These are phyloP conservation scores for Nomada ruficornis DNA, from an alignment of 2,888 invertebrate genomes.

Conservation along the genomic window DNA sequence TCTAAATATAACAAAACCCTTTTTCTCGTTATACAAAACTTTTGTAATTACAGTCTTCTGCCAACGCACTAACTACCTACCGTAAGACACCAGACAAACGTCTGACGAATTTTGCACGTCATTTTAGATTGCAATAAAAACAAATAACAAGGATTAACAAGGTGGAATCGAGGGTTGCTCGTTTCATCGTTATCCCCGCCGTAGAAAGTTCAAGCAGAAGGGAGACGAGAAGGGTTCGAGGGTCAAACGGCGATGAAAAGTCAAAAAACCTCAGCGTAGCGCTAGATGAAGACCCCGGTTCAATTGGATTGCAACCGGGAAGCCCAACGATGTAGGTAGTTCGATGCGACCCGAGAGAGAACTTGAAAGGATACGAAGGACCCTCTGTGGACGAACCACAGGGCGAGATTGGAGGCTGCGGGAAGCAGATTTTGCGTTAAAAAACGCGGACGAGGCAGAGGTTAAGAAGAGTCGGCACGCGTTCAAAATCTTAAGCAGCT, in stretches of 20 bases:
- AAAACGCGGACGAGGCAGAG: conserved; percentile 83
- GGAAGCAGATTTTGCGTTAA: conserved; percentile 77
- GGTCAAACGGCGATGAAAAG: conserved; percentile 63
- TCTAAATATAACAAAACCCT: no score
- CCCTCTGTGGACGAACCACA: conserved; percentile 11
- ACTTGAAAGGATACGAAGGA: conserved; percentile 53
- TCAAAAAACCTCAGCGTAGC: conserved; percentile 67
- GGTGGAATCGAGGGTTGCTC: conserved; percentile 2
- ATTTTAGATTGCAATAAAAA: background rate
- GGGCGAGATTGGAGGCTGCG: conserved; percentile 33
- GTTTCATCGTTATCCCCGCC: background rate
- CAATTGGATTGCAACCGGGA: conserved; percentile 77
- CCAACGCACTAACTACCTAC: no score
- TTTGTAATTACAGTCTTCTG: no score
- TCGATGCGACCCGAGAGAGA: conserved; percentile 58
- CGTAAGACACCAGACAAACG: background rate
- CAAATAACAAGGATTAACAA: background rate
- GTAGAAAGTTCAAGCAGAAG: no score
- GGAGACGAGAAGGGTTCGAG: background rate
- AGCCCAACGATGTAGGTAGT: conserved; percentile 34
- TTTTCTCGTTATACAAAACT: no score
- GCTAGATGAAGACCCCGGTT: conserved; percentile 36
- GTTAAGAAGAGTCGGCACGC: conserved; percentile 78
- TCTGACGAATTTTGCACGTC: background rate
- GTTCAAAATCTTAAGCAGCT: conserved; percentile 81